Conservation (phyloP, 2,113 vertebrate genomes). For the Rousettus leschenaultii region DNA sequence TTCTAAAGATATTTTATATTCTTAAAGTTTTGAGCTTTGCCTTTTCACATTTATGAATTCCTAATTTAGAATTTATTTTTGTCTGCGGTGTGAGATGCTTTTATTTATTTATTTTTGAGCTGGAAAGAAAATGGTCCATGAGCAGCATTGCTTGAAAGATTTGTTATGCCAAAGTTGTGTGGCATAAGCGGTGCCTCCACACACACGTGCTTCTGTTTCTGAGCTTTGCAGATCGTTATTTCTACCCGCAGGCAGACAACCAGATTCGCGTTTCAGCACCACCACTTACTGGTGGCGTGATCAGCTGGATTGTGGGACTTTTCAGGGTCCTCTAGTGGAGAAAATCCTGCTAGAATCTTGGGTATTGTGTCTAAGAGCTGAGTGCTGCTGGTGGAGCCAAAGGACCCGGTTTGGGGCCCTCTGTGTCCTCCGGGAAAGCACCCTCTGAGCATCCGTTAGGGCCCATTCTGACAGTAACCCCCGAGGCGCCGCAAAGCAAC, state of each 20-base stretch:
- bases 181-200: rapidly evolving
- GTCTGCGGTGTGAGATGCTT: not conserved
- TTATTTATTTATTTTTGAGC: not conserved
- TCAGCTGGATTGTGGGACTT: not conserved
- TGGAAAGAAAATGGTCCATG: not conserved
- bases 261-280: not conserved
- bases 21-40: not conserved
- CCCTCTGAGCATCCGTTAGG: too few relatives aligned
- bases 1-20: not conserved
- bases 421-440: not conserved
- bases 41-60: not conserved
- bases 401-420: not conserved
- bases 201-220: not conserved
- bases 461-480: not conserved
- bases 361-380: not conserved
- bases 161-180: not conserved
- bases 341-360: not conserved
- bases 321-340: not conserved
- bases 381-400: not conserved
- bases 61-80: not conserved
- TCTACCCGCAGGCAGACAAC: not conserved
- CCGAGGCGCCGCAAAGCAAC: not conserved
- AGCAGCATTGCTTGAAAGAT: not conserved
- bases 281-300: not conserved
- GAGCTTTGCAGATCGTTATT: not conserved